A percentile compares a stretch with the other conserved stretches of the same genome.
These are phyloP conservation scores for Arremon brunneinucha DNA, from an alignment of 2,797 vertebrate species.

Conservation along the genomic window DNA sequence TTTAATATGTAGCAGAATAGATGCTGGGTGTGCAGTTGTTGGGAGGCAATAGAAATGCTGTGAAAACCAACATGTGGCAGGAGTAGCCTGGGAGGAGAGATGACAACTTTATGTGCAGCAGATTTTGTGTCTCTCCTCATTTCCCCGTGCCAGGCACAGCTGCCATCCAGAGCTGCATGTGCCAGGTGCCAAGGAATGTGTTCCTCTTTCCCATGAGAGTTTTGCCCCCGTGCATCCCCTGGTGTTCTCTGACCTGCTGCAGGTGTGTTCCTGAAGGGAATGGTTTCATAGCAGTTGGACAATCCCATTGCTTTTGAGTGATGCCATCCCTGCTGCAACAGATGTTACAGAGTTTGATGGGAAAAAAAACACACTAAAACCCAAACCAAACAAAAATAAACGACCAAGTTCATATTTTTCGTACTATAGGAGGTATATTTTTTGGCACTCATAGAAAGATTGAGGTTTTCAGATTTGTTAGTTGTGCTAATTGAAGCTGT, in stretches of 20 bases:
- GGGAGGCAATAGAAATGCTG: not conserved
- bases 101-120: not conserved
- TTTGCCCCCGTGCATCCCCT: not conserved
- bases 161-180: not conserved
- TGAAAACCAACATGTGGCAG: not conserved
- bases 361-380: rapidly evolving
- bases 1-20: not conserved
- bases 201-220: not conserved
- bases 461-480: not conserved
- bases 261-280: not conserved
- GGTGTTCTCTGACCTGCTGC: not conserved
- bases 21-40: not conserved
- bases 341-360: not conserved
- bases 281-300: not conserved
- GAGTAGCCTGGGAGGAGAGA: not conserved
- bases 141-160: not conserved
- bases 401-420: not conserved
- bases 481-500: not conserved
- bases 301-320: not conserved
- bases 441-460: not conserved
- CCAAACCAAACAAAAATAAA: not conserved
- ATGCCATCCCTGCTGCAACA: not conserved
- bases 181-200: not conserved
- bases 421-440: not conserved
- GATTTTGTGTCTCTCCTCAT: rapidly evolving